Conservation (phyloP, 2,888 invertebrate genomes). For the Pardosa pseudoannulata region DNA sequence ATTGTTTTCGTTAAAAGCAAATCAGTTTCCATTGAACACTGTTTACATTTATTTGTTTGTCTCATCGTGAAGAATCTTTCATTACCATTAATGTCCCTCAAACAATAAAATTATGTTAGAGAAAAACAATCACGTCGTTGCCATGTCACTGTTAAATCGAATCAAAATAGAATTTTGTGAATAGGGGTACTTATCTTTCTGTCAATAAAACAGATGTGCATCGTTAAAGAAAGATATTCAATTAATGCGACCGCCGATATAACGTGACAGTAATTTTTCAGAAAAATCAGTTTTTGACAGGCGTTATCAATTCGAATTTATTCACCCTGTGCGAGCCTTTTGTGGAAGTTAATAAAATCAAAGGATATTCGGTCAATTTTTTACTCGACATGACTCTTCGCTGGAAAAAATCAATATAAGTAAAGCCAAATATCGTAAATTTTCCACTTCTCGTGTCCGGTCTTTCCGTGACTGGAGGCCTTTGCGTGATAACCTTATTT, state of each 20-base stretch:
- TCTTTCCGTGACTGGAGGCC: background rate
- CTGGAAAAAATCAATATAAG: background rate
- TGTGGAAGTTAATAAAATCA: background rate
- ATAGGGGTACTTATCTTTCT: background rate
- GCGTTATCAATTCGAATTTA: background rate
- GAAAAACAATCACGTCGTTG: constrained; percentile 3
- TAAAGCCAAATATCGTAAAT: constrained; percentile 8
- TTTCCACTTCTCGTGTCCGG: constrained; percentile 1
- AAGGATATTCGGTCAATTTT: background rate
- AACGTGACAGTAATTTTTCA: background rate
- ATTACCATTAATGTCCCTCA: constrained; percentile 3
- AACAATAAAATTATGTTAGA: constrained; percentile 1
- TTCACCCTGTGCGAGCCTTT: background rate
- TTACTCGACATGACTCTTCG: background rate
- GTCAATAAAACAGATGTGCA: constrained; percentile 6
- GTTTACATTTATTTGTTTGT: background rate
- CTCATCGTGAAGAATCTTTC: background rate
- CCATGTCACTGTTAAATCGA: constrained; percentile 5
- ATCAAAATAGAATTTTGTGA: background rate
- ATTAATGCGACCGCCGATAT: background rate
- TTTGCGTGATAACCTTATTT: constrained; percentile 10
- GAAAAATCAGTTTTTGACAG: background rate
- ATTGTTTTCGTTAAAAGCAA: background rate
- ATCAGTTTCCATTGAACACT: background rate
- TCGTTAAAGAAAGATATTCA: background rate